A percentile compares a stretch with the other conserved stretches of the same genome.
Conservation (phyloP, 2,797 vertebrate genomes). For the Pantherophis alleghaniensis region DNA sequence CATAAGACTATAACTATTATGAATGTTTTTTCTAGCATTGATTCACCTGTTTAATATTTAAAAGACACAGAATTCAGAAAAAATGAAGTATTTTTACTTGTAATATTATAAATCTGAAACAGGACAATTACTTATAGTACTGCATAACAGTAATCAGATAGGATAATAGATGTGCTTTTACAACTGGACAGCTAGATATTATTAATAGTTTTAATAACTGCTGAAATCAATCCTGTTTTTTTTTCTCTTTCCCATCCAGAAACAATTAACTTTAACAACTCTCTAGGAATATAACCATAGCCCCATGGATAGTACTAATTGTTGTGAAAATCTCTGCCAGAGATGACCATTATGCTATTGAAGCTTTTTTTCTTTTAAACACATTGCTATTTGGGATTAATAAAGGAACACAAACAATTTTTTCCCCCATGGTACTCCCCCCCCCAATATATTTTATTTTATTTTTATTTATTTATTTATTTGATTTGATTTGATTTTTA, state of each 20-base stretch:
- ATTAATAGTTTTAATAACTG: not conserved
- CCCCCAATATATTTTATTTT: not conserved
- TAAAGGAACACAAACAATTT: not conserved
- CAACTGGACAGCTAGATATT: not conserved
- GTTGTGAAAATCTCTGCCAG: not conserved
- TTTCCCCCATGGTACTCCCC: not conserved
- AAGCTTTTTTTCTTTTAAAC: not conserved
- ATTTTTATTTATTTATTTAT: too few relatives aligned
- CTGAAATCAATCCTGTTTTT: not conserved
- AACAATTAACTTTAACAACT: not conserved
- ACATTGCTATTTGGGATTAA: not conserved
- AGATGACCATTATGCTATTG: not conserved
- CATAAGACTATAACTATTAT: not conserved
- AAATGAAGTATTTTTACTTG: not conserved
- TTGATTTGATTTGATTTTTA: too few relatives aligned
- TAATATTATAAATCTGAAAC: not conserved
- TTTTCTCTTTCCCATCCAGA: not conserved
- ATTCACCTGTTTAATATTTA: not conserved
- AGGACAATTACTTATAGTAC: not conserved
- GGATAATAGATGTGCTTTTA: not conserved
- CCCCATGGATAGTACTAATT: not conserved
- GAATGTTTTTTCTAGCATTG: not conserved
- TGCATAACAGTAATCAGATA: not conserved
- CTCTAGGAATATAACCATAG: not conserved
- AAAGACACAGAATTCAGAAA: not conserved